Conservation (phyloP, 2,797 vertebrate genomes). For the Oreonectes daqikongensis region DNA sequence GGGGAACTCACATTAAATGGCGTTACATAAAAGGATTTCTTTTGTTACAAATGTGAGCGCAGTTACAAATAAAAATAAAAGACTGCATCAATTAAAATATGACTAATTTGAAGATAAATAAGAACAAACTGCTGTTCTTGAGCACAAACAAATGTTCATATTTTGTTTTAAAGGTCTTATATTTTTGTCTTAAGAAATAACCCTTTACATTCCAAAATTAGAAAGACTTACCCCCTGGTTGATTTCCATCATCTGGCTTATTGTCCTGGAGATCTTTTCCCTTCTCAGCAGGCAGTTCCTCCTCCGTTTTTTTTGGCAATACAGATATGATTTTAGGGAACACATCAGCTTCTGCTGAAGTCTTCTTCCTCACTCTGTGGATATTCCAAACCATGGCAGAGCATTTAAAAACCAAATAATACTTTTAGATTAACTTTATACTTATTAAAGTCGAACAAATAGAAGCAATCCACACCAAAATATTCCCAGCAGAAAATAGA, state of each 20-base stretch:
- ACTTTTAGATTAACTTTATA: neutral
- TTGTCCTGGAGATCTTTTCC: neutral
- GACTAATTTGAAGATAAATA: too few species aligned
- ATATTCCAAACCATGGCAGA: neutral
- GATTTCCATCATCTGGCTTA: neutral
- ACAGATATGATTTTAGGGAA: conserved; percentile 57
- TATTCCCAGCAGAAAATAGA: too few species aligned
- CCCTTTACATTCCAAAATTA: neutral
- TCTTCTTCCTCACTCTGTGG: conserved; percentile 62
- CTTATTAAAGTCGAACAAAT: neutral
- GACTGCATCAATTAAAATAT: too few species aligned
- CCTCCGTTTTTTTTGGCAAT: neutral
- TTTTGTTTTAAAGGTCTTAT: too few species aligned
- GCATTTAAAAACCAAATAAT: neutral
- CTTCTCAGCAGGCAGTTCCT: neutral
- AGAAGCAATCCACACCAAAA: neutral
- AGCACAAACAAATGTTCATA: too few species aligned
- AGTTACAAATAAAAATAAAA: too few species aligned
- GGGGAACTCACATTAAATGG: too few species aligned
- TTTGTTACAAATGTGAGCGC: too few species aligned
- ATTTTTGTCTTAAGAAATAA: neutral
- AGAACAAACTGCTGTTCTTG: too few species aligned
- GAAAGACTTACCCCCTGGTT: conserved; percentile 36
- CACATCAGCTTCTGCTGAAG: conserved; percentile 54
- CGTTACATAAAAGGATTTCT: too few species aligned